phyloP scores from a whole-genome alignment of 2,888 invertebrate genomes.

The Thecophora atra region DNA sequence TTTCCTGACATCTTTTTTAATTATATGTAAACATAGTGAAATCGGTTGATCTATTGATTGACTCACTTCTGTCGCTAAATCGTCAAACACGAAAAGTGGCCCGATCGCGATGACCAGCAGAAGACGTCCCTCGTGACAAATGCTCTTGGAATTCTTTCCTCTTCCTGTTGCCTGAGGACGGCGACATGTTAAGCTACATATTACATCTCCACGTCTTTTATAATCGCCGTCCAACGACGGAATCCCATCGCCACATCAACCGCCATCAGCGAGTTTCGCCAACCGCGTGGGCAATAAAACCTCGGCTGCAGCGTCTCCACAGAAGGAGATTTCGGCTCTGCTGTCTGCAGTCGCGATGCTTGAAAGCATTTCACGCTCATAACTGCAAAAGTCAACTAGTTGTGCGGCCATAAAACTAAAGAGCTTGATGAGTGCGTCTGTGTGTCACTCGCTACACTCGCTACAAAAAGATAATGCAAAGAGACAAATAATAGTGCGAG shows the following conservation, averaged over 20 bases:
- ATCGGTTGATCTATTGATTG: not conserved
- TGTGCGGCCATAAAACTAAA: slow-evolving; percentile 17
- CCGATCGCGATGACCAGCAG: not conserved
- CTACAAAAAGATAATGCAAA: not conserved
- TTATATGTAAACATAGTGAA: no score
- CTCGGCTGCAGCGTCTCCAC: not conserved
- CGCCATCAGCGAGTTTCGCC: slow-evolving; percentile 46
- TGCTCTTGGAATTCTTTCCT: slow-evolving; percentile 44
- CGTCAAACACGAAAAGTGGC: not conserved
- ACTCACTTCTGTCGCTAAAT: not conserved
- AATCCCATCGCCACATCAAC: not conserved
- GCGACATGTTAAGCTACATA: slow-evolving; percentile 4
- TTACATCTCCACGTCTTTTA: not conserved
- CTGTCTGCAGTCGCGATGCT: not conserved
- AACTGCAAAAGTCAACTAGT: slow-evolving; percentile 14
- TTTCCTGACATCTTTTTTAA: no score
- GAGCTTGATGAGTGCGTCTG: not conserved
- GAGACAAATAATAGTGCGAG: no score
- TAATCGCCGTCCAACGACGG: slow-evolving; percentile 31
- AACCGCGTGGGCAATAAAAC: slow-evolving; percentile 32
- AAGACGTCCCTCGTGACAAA: slow-evolving; percentile 43
- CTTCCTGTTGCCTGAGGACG: slow-evolving; percentile 46
- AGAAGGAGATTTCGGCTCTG: not conserved
- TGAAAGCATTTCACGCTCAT: slow-evolving; percentile 8
- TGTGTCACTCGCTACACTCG: not conserved